Evolutionary conservation across 2,113 vertebrate genomes (phyloP), one percentile per base, ranked within the genome.

Genomic region (Embiotoca jacksoni): DNA sequence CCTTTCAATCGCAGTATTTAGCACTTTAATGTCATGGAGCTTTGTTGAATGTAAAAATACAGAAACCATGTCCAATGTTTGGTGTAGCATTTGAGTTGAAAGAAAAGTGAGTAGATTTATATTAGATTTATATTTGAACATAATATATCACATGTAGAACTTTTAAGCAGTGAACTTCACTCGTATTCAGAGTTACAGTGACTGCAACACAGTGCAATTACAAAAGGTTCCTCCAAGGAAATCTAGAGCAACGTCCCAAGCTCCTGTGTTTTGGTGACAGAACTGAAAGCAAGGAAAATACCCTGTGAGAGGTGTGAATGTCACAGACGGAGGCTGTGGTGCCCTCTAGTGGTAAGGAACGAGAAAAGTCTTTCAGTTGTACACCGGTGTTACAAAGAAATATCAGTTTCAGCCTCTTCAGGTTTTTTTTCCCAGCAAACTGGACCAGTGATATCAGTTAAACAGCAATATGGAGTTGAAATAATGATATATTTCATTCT

Each of bases 21-120:
- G 55, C 80, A 77, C 76, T 86, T 80, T 77, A 54, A 31, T 6
- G 54, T 5, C 2, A 2, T 3, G 14, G 1, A 39, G 10, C 35
- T 60, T n/a, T 60, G 7, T 7, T 2, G 57, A 66, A 49, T 33
- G 23, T 37, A 15, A 55, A 63, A 7, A 13, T 10, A 0, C 16
- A 49, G 30, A 5, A n/a, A 14, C 44, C 11, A 47, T 23, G 23
- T 23, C 23, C 23, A 23, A 23, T 23, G 23, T 1, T 23, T 23
- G 23, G 23, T 23, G 23, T 23, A 23, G 44, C 44, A 7, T 37
- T 7, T 37, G 37, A 44, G 9, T 1, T 3, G 41, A 44, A 3
- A 7, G 41, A 1, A 44, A 2, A 44, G 41, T 44, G 2, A 3
- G 4, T 44, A 44, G 37, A 37, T 37, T 5, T 37, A 3, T 4